Base-by-base conservation (phyloP, 2,888 invertebrate genomes). In the Gisinianus flammeolus region DNA sequence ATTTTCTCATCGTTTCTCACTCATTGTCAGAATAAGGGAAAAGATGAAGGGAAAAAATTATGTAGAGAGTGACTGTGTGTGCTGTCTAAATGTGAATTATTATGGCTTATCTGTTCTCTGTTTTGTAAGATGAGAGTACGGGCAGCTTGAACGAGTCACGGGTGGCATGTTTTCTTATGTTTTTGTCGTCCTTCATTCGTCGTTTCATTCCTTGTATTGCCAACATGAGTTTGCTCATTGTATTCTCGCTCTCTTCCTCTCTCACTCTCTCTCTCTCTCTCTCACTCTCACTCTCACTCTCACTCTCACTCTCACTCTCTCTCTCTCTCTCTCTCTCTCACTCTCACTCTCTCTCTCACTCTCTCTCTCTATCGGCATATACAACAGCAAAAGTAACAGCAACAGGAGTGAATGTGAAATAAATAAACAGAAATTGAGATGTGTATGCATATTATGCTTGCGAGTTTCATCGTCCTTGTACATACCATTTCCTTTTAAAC, bases 11-110 rank as follows among this genome's bases (percentile, higher is more conserved):
- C 67, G 31, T 64, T 64, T 64, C 64, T 28, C 67, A 31, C 12
- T 19, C 44, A 2, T 6, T 12, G 12, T 44, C 44, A 44, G 2
- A 2, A 16, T 44, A 12, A 5, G 12, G 35, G 16, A 44, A 1
- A 44, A 44, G 19, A 44, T 19, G 19, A 12, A 35, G 35, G 35
- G 35, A 5, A 35, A 35, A 35, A 35, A 12, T 62, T n/a, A 62
- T 1, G 16, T 10, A 10, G 58, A 58, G 26, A 54, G 54, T 70
- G 52, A 69, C 52, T n/a, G 44, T 44, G 52, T 44, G 31, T 52
- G 70, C 70, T 70, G 70, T 70, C 70, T 54, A 70, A 70, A 70
- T 54, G 70, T 70, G 70, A 70, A 70, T 70, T 70, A 70, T 52
- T 52, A 70, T 70, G 28, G 70, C 64, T 70, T 52, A 70, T 44